Percentiles rank a stretch among this genome's conserved stretches.
These are phyloP conservation scores for Coleophora flavipennella DNA, from an alignment of 2,888 invertebrate genomes.

Conservation along the genomic window DNA sequence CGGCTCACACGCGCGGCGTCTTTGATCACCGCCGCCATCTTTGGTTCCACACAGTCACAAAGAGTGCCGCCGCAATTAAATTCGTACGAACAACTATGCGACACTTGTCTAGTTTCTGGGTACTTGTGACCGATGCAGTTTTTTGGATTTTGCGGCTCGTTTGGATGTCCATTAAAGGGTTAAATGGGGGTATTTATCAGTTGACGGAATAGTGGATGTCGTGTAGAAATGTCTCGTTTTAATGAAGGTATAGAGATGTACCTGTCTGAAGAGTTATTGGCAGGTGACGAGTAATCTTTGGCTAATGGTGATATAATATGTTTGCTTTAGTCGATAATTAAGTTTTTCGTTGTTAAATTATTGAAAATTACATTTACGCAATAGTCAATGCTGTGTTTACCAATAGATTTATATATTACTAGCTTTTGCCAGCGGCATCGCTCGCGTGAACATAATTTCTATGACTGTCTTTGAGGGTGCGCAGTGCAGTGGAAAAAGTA, in stretches of 20 bases:
- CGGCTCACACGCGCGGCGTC: constrained; percentile 49
- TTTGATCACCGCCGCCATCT: constrained; percentile 52
- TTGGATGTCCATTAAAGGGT: constrained; percentile 27
- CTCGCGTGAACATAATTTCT: too few species aligned
- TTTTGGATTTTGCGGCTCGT: constrained; percentile 28
- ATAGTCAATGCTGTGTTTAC: too few species aligned
- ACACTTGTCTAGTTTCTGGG: constrained; percentile 56
- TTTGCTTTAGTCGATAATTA: not conserved
- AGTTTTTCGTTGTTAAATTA: too few species aligned
- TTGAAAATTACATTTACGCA: too few species aligned
- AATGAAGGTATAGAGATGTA: not conserved
- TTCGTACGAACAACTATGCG: constrained; percentile 65
- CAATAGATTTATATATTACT: too few species aligned
- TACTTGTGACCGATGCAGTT: constrained; percentile 31
- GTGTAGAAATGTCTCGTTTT: not conserved
- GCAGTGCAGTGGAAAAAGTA: too few species aligned
- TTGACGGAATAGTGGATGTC: constrained; percentile 7
- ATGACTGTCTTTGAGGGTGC: too few species aligned
- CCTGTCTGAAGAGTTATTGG: too few species aligned
- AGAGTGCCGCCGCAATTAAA: constrained; percentile 61
- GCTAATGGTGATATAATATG: too few species aligned
- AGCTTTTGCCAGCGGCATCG: too few species aligned
- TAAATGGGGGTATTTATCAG: constrained; percentile 27
- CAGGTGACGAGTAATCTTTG: too few species aligned
- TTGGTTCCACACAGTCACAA: constrained; percentile 31